Percentiles rank a stretch among this genome's conserved stretches.
Conservation (phyloP, 2,113 vertebrate genomes). For the Ceyx margarethae region DNA sequence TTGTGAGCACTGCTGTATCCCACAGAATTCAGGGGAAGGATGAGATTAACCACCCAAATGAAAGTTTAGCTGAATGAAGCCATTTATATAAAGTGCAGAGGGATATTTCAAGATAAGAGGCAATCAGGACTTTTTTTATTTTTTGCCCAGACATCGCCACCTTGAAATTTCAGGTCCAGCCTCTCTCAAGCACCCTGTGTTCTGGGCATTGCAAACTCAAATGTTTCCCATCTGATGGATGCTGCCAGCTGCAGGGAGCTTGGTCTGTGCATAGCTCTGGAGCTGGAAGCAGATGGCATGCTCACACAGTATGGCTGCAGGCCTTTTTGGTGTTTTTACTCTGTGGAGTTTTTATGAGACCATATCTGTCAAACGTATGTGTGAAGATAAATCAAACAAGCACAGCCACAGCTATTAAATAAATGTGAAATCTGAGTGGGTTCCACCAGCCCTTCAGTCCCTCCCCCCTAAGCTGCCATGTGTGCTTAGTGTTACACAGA, state of each 20-base stretch:
- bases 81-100: background rate
- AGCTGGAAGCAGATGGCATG: constrained; percentile 24
- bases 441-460: constrained; percentile 17
- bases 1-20: background rate
- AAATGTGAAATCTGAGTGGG: constrained; percentile 58
- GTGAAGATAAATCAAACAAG: constrained; percentile 66
- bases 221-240: background rate
- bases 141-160: background rate
- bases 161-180: background rate
- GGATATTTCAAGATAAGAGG: background rate
- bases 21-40: background rate
- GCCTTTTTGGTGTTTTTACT: constrained; percentile 65
- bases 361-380: constrained; percentile 68
- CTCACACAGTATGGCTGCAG: constrained; percentile 46
- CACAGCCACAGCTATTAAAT: constrained; percentile 54
- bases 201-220: background rate
- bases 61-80: background rate
- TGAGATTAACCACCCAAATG: background rate
- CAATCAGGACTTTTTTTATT: background rate
- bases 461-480: constrained; percentile 16
- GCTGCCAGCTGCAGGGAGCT: background rate
- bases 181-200: background rate
- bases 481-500: constrained; percentile 38
- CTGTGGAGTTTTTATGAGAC: constrained; percentile 69
- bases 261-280: background rate